These are phyloP conservation scores for Drymodes brunneopygia DNA, from an alignment of 2,113 vertebrate genomes.

Conservation along the genomic window DNA sequence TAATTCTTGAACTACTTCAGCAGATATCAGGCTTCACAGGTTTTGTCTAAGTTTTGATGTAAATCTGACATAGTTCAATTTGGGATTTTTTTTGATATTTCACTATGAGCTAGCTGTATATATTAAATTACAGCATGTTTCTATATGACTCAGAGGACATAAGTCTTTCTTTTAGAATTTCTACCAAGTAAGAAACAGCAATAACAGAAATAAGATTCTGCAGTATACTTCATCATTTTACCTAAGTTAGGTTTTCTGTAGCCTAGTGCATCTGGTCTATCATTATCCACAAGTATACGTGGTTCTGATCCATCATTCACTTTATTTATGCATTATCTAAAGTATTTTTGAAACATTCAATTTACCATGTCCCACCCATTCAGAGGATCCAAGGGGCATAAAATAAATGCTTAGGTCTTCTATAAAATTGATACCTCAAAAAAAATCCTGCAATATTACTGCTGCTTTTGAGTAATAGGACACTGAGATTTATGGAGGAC, in stretches of 20 bases:
- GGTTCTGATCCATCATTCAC: neutral
- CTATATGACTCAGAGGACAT: neutral
- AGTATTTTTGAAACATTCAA: neutral
- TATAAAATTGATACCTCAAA: neutral
- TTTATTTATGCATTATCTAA: neutral
- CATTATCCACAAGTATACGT: neutral
- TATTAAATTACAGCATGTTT: neutral
- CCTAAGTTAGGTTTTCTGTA: neutral
- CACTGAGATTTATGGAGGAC: neutral
- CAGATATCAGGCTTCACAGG: neutral
- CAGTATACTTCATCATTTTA: neutral
- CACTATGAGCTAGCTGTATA: neutral
- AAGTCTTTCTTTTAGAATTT: neutral
- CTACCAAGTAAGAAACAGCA: neutral
- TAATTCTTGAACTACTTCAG: neutral
- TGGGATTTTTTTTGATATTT: neutral
- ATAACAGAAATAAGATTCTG: neutral
- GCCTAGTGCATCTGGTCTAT: neutral
- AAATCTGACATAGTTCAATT: neutral
- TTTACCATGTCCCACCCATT: neutral
- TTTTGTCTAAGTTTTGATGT: neutral
- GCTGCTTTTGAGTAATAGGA: neutral
- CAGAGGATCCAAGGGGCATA: neutral
- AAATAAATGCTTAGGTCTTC: neutral
- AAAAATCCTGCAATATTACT: neutral